phyloP scores from a whole-genome alignment of 1,140 invertebrate genomes.

The Drosophila triauraria region DNA sequence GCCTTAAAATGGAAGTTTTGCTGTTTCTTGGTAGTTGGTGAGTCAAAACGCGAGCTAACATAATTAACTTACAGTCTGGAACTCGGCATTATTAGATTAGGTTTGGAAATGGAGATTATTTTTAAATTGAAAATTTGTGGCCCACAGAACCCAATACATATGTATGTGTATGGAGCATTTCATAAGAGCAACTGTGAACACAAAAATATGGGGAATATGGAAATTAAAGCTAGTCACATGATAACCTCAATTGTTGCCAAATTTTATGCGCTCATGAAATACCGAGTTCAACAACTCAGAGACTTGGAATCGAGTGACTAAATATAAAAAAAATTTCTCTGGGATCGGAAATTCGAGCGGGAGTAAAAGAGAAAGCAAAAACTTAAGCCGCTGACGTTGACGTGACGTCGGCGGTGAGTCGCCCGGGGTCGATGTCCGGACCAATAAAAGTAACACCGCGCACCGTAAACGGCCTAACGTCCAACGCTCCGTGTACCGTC shows the following conservation, averaged over 20 bases:
- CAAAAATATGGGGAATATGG: not conserved
- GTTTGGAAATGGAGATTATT: not conserved
- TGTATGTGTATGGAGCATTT: too few relatives aligned
- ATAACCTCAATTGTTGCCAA: not conserved
- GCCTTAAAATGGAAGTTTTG: not conserved
- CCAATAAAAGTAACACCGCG: conserved; percentile 32
- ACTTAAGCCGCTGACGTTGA: conserved; percentile 19
- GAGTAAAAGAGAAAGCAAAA: conserved; percentile 39
- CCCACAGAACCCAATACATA: too few relatives aligned
- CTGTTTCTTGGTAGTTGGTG: not conserved
- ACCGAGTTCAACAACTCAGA: not conserved
- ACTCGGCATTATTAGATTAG: too few relatives aligned
- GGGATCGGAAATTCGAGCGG: not conserved
- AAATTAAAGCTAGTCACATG: not conserved
- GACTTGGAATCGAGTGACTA: not conserved
- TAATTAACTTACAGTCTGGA: too few relatives aligned
- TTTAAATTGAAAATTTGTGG: not conserved
- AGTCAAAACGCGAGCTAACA: not conserved
- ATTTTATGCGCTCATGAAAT: not conserved
- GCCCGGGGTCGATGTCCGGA: conserved; percentile 37
- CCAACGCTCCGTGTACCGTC: not conserved
- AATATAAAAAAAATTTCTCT: not conserved
- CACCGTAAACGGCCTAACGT: conserved; percentile 2
- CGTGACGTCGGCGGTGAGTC: conserved; percentile 27
- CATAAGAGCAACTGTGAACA: not conserved